phyloP scores from a whole-genome alignment of 1,140 invertebrate species.

The Oscheius sp. region DNA sequence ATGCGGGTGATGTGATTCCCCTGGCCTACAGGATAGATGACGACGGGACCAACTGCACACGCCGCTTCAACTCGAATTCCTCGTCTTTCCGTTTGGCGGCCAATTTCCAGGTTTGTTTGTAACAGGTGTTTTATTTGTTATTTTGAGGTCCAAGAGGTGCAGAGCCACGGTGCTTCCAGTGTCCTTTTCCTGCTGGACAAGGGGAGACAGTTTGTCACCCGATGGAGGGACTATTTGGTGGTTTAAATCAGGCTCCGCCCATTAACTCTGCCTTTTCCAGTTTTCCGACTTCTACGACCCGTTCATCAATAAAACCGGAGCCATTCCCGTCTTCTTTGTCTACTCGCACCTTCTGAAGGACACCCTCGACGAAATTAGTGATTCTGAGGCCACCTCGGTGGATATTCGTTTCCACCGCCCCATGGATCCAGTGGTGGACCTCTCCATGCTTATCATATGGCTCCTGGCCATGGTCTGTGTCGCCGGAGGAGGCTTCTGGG shows the following conservation, averaged over 20 bases:
- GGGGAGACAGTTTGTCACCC: slow-evolving; percentile 31
- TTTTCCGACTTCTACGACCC: slow-evolving; percentile 56
- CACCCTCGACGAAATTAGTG: neutral
- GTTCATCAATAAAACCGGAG: slow-evolving; percentile 37
- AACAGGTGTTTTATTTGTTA: neutral
- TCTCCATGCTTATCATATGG: slow-evolving; percentile 41
- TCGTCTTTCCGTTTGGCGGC: neutral
- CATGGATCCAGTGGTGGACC: slow-evolving; percentile 25
- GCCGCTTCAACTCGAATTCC: neutral
- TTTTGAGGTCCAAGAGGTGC: slow-evolving; percentile 42
- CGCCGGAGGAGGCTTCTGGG: slow-evolving; percentile 40
- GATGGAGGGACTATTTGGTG: slow-evolving; percentile 48
- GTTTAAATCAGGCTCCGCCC: neutral
- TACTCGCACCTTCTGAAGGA: slow-evolving; percentile 40
- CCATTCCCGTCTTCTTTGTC: slow-evolving; percentile 45
- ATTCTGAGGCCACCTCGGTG: neutral
- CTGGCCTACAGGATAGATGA: slow-evolving; percentile 19
- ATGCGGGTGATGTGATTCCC: neutral
- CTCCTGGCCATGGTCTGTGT: slow-evolving; percentile 45
- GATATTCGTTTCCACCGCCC: slow-evolving; percentile 50
- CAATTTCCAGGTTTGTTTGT: slow-evolving; percentile 9
- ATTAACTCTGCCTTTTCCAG: slow-evolving; percentile 33
- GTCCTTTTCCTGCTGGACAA: slow-evolving; percentile 51
- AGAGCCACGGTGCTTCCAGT: slow-evolving; percentile 12
- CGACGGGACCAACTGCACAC: slow-evolving; percentile 19